Percentiles rank a stretch among this genome's conserved stretches.
These are phyloP conservation scores for Eupeodes luniger DNA, from an alignment of 2,888 invertebrate species.

Conservation along the genomic window DNA sequence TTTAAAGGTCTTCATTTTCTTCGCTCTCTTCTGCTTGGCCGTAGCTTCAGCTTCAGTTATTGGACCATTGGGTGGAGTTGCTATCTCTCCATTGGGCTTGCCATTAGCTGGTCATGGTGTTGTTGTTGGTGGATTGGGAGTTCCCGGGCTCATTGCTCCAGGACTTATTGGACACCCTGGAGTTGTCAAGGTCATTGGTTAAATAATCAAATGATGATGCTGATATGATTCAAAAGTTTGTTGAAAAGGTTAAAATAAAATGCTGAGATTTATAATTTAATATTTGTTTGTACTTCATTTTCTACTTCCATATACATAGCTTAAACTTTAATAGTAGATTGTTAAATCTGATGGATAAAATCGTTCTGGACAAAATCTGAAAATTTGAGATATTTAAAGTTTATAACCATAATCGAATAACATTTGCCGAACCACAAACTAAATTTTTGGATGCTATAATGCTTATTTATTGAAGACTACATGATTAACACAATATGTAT, in stretches of 20 bases:
- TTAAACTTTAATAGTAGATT: too few relatives aligned
- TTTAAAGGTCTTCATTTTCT: slow-evolving; percentile 72
- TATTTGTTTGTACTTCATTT: too few relatives aligned
- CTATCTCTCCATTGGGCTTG: slow-evolving; percentile 54
- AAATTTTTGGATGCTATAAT: too few relatives aligned
- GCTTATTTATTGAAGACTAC: too few relatives aligned
- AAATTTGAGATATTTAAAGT: too few relatives aligned
- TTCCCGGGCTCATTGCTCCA: slow-evolving; percentile 61
- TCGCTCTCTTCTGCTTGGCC: slow-evolving; percentile 75
- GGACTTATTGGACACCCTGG: slow-evolving; percentile 57
- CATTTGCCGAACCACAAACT: too few relatives aligned
- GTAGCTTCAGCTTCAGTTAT: slow-evolving; percentile 70
- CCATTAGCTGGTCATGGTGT: slow-evolving; percentile 63
- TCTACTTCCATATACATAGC: too few relatives aligned
- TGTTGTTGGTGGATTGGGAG: slow-evolving; percentile 67
- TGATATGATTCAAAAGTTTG: too few relatives aligned
- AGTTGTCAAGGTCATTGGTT: slow-evolving; percentile 65
- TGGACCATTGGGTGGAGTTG: slow-evolving; percentile 66
- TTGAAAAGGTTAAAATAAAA: background rate
- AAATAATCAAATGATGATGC: background rate
- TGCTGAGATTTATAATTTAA: background rate
- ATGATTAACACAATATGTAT: too few relatives aligned
- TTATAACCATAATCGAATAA: too few relatives aligned
- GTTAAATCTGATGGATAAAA: too few relatives aligned
- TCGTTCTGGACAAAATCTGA: too few relatives aligned